Evolutionary conservation across 2,113 vertebrate species (phyloP).

Genomic region (Albula glossodonta): DNA sequence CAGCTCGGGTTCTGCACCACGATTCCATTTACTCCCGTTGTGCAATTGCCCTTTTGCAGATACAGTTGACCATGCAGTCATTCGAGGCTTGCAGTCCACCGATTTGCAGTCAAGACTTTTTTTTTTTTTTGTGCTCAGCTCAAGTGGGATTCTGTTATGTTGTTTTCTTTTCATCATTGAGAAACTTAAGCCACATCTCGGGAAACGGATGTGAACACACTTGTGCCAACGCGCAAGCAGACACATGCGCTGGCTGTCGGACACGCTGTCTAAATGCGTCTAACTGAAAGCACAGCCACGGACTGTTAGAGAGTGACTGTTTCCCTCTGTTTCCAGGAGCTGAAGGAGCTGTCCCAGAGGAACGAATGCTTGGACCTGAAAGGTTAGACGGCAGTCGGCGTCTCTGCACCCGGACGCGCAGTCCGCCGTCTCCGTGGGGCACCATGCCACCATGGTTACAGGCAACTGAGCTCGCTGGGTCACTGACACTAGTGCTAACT

Average conservation of each 20-base stretch:
- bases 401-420: neutral
- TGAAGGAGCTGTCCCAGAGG: conserved; percentile 81
- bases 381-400: conserved; percentile 62
- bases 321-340: conserved; percentile 69
- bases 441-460: neutral
- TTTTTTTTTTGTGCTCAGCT: neutral
- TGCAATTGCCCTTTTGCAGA: neutral
- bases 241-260: neutral
- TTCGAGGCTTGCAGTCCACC: neutral
- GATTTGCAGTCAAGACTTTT: neutral
- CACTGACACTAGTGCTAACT: neutral
- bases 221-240: neutral
- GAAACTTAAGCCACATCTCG: neutral
- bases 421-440: neutral
- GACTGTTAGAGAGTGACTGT: conserved; percentile 9
- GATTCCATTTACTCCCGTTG: neutral
- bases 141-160: neutral
- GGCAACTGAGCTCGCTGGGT: neutral
- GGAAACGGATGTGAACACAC: neutral
- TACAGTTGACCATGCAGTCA: neutral
- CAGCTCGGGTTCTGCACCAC: neutral
- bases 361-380: conserved; percentile 89
- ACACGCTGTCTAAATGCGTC: no score
- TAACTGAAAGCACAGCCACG: no score
- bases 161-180: neutral